These are phyloP conservation scores for Drosophila testacea DNA, from an alignment of 2,888 invertebrate species.

Conservation along the genomic window DNA sequence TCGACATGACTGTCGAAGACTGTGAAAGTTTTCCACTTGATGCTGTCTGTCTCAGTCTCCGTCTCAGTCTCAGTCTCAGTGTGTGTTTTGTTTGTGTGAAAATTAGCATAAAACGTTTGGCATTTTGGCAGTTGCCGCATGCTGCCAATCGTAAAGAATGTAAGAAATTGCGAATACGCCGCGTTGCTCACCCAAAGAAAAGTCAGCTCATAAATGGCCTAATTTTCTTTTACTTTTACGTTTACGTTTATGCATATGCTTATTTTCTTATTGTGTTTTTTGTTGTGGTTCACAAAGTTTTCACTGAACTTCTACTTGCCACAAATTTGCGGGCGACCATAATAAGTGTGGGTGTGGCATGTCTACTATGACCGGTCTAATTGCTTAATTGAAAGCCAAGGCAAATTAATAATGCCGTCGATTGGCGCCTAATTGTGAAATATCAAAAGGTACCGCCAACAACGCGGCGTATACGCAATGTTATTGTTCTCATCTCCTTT, in stretches of 20 bases:
- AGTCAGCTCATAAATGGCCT: constrained; percentile 68
- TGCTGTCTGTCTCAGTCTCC: background rate
- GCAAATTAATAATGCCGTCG: constrained; percentile 75
- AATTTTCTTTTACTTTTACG: constrained; percentile 60
- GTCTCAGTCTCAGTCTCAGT: background rate
- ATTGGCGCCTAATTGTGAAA: constrained; percentile 77
- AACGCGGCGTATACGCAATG: constrained; percentile 73
- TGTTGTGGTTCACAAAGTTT: constrained; percentile 17
- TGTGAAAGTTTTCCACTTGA: constrained; percentile 16
- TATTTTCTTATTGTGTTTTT: constrained; percentile 28
- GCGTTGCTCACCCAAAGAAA: constrained; percentile 19
- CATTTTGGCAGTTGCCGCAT: constrained; percentile 66
- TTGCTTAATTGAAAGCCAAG: constrained; percentile 77
- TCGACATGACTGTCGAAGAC: constrained; percentile 58
- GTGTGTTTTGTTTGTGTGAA: constrained; percentile 32
- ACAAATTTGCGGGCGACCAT: constrained; percentile 37
- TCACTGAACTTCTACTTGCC: constrained; percentile 17
- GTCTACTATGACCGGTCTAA: constrained; percentile 47
- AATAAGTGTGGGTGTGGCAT: constrained; percentile 21
- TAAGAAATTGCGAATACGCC: constrained; percentile 64
- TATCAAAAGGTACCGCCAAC: constrained; percentile 59
- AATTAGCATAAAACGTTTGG: constrained; percentile 73
- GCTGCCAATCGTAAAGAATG: constrained; percentile 63
- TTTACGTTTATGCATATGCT: constrained; percentile 22
- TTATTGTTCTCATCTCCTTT: constrained; percentile 40